These are phyloP conservation scores for Rhabditoides inermis DNA, from an alignment of 2,888 invertebrate species.

Conservation along the genomic window DNA sequence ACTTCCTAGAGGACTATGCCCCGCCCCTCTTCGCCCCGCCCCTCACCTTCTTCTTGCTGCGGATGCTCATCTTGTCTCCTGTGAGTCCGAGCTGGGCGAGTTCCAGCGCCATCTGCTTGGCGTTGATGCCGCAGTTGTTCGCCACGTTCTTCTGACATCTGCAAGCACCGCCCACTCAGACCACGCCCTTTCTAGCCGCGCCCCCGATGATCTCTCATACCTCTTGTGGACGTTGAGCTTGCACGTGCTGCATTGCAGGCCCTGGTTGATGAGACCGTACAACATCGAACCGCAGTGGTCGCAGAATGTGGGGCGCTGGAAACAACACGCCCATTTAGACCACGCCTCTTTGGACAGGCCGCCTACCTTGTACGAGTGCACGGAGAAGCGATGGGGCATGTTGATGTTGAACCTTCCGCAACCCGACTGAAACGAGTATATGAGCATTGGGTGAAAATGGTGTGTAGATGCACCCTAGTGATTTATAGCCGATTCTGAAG, in stretches of 20 bases:
- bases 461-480: too few species aligned
- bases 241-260: constrained; percentile 78
- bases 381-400: constrained; percentile 84
- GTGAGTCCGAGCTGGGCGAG: constrained; percentile 83
- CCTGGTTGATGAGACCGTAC: constrained; percentile 90
- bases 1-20: neutral
- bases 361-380: constrained; percentile 94
- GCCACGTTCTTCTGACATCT: constrained; percentile 93
- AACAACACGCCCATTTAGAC: too few species aligned
- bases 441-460: neutral
- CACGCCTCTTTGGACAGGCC: too few species aligned
- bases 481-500: too few species aligned
- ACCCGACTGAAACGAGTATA: constrained; percentile 2
- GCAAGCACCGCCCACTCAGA: neutral
- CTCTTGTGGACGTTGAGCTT: constrained; percentile 95
- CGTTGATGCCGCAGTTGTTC: constrained; percentile 97
- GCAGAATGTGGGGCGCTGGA: constrained; percentile 92
- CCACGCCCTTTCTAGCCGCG: constrained; percentile 80
- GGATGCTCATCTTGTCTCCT: constrained; percentile 69
- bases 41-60: constrained; percentile 54
- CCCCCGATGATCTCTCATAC: too few species aligned
- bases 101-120: constrained; percentile 87
- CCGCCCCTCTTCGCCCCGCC: too few species aligned
- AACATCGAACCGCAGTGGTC: constrained; percentile 97
- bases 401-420: constrained; percentile 82